Evolutionary conservation across 1,140 invertebrate species (phyloP).

Genomic region (Dolichoris vasculosae): DNA sequence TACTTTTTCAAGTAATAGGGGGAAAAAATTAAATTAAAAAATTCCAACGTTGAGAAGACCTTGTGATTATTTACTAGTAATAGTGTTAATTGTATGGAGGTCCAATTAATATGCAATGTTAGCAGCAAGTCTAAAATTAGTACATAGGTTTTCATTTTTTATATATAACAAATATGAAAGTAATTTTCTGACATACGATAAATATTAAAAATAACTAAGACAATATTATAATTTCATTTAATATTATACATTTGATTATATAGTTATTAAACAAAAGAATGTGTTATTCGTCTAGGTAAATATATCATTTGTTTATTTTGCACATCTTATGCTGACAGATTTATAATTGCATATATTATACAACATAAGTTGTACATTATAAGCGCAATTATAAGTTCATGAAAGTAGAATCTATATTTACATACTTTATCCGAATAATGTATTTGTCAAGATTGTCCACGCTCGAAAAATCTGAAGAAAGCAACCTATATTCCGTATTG

Average conservation of each 20-base stretch:
- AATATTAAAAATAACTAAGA: neutral
- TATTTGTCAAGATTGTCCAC: neutral
- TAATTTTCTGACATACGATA: neutral
- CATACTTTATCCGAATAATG: slow-evolving; percentile 23
- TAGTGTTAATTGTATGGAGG: neutral
- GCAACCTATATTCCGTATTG: neutral
- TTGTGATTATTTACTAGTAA: neutral
- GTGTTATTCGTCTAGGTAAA: too few relatives aligned
- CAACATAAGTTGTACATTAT: slow-evolving; percentile 9
- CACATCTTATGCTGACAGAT: neutral
- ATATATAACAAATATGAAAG: neutral
- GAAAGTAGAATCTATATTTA: slow-evolving; percentile 23
- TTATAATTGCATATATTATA: slow-evolving; percentile 31
- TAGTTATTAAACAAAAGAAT: neutral
- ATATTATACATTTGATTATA: slow-evolving; percentile 1
- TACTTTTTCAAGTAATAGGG: neutral
- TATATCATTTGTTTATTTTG: neutral
- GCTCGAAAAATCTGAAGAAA: neutral
- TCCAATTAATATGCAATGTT: neutral
- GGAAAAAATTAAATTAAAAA: neutral
- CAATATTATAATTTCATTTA: slow-evolving; percentile 4
- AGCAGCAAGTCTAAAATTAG: neutral
- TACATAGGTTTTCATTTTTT: neutral
- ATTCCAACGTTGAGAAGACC: neutral
- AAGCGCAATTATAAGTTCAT: slow-evolving; percentile 34